These are phyloP conservation scores for Drosophila baimaii DNA, from an alignment of 1,140 invertebrate species.

Conservation along the genomic window DNA sequence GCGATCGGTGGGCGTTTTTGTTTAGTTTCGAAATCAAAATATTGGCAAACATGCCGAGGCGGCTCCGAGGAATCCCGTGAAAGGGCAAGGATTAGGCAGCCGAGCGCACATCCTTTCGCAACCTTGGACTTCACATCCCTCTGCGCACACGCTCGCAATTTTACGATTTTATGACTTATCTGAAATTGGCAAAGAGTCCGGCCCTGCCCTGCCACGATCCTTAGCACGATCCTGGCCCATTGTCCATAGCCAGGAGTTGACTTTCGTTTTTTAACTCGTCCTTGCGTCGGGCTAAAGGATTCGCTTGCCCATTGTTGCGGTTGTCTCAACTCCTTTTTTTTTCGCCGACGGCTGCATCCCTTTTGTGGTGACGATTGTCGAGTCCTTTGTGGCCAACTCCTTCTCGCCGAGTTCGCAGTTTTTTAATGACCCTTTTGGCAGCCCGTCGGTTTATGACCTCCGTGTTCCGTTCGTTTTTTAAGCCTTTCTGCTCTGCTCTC, in stretches of 20 bases:
- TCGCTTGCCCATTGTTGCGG: conserved; percentile 65
- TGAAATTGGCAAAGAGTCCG: conserved; percentile 21
- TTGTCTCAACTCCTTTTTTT: conserved; percentile 68
- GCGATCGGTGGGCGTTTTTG: conserved; percentile 67
- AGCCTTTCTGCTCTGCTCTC: conserved; percentile 78
- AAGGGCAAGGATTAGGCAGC: conserved; percentile 63
- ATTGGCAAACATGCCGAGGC: conserved; percentile 70
- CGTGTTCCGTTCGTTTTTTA: conserved; percentile 62
- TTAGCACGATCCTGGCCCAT: conserved; percentile 47
- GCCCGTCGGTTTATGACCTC: conserved; percentile 44
- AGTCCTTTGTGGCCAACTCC: conserved; percentile 27
- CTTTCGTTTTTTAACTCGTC: conserved; percentile 70
- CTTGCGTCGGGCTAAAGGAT: conserved; percentile 18
- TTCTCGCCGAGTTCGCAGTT: conserved; percentile 15
- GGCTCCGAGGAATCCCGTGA: conserved; percentile 30
- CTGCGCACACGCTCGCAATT: conserved; percentile 62
- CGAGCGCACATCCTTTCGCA: conserved; percentile 67
- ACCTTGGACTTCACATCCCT: conserved; percentile 44
- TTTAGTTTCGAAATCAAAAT: conserved; percentile 82
- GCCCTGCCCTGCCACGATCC: conserved; percentile 37
- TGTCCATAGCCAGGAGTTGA: conserved; percentile 56
- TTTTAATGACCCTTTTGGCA: conserved; percentile 29
- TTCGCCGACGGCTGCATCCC: conserved; percentile 46
- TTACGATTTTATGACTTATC: conserved; percentile 51
- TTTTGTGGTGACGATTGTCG: conserved; percentile 62